Evolutionary conservation across 1,140 invertebrate species (phyloP).

Genomic region (Drosophila nasuta): DNA sequence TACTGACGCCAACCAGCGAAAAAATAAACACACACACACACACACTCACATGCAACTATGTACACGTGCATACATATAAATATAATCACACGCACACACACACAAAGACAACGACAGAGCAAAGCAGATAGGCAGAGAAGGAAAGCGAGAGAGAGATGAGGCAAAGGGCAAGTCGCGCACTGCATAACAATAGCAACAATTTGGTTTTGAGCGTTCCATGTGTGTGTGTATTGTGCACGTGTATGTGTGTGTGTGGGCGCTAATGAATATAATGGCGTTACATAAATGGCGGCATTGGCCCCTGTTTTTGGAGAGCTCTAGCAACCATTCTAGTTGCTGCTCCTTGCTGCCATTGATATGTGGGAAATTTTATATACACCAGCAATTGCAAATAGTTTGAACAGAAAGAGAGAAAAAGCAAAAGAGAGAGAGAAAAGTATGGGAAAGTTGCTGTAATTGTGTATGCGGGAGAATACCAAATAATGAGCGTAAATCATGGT

Average conservation of each 20-base stretch:
- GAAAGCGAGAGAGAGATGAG: constrained; percentile 1
- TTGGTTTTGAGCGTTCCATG: constrained; percentile 52
- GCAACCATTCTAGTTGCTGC: constrained; percentile 38
- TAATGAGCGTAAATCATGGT: constrained; percentile 83
- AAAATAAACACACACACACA: constrained; percentile 77
- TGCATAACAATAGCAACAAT: constrained; percentile 82
- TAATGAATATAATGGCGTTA: constrained; percentile 83
- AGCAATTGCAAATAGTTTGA: constrained; percentile 49
- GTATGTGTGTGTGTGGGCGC: constrained; percentile 44
- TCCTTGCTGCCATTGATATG: constrained; percentile 67
- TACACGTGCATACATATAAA: constrained; percentile 52
- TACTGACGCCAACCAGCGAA: constrained; percentile 78
- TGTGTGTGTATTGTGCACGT: constrained; percentile 18
- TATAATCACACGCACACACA: constrained; percentile 50
- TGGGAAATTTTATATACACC: constrained; percentile 60
- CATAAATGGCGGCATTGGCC: constrained; percentile 65
- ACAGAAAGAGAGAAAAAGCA: not conserved
- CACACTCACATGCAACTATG: constrained; percentile 40
- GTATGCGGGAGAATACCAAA: constrained; percentile 57
- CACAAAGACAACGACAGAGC: not conserved
- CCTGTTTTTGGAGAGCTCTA: constrained; percentile 23
- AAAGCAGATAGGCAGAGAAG: not conserved
- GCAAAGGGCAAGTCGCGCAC: constrained; percentile 41
- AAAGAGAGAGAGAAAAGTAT: not conserved
- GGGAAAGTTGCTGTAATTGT: constrained; percentile 21